Percentiles rank a stretch among this genome's conserved stretches.
Evolutionary conservation across 2,113 vertebrate species (phyloP).

Genomic region (Solenodon paradoxus): DNA sequence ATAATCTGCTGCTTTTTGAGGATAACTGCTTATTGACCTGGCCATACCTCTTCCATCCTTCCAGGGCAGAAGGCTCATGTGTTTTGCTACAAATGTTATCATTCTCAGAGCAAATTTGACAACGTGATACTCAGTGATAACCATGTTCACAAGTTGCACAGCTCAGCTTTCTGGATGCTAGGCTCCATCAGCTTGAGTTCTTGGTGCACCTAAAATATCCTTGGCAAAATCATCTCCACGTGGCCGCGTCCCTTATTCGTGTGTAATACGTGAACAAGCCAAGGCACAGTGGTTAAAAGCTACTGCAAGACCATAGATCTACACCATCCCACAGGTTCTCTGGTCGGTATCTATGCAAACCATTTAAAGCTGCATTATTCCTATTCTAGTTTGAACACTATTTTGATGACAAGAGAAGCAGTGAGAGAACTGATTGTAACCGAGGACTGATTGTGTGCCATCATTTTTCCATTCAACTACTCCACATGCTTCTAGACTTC

Average conservation of each 20-base stretch:
- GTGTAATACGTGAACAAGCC: not conserved
- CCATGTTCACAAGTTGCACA: rapidly evolving
- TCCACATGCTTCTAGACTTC: not conserved
- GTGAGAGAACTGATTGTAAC: rapidly evolving
- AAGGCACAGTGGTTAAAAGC: not conserved
- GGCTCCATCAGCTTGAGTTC: not conserved
- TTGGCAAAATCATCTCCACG: not conserved
- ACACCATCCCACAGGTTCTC: rapidly evolving
- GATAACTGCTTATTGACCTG: not conserved
- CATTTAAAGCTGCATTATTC: not conserved
- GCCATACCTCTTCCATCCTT: not conserved
- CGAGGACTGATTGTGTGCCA: not conserved
- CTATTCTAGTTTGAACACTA: not conserved
- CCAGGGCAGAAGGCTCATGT: not conserved
- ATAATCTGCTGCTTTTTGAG: not conserved
- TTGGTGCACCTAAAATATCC: not conserved
- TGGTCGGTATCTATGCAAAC: not conserved
- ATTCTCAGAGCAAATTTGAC: not conserved
- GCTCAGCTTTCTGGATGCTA: not conserved
- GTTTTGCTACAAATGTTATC: not conserved
- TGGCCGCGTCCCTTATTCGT: rapidly evolving
- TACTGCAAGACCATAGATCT: not conserved
- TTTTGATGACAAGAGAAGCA: not conserved
- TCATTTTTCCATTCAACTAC: not conserved
- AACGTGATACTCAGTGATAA: not conserved